Evolutionary conservation across 1,140 invertebrate genomes (phyloP), one percentile per base, ranked within the genome.

Genomic region (Listronotus bonariensis): DNA sequence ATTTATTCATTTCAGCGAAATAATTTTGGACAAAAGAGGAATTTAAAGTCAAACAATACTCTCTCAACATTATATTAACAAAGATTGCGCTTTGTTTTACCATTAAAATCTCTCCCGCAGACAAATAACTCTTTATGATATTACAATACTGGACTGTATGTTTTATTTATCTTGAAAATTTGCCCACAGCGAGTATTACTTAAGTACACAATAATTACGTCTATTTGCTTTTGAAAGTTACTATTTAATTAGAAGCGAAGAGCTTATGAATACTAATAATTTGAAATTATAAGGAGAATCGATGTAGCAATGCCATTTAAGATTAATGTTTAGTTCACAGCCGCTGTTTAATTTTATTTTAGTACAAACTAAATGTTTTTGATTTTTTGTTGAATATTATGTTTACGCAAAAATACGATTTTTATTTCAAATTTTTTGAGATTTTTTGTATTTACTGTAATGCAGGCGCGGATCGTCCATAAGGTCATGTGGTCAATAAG

Each of bases 131-230:
- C 15, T 11, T 46, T 46, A 14, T 6, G 43, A 10, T 46, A 26
- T 17, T 46, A 46, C 20, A 46, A n/a, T 26, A 26, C 15, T 10
- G 15, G 20, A 46, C n/a, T 18, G 15, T 26, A 17, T 26, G 43
- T 46, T 46, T 46, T 18, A 18, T 46, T 18, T 46, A 46, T 26
- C 20, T 26, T 46, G 43, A 26, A 46, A 46, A 18, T 46, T 46
- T 26, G 43, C 15, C 15, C 43, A 17, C 15, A 10, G 15, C 20
- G 43, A 46, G n/a, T 46, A 46, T 46, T 46, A 46, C 9, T 46
- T 46, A 46, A 46, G 43, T 14, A 46, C n/a, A 46, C 43, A 46
- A 46, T 46, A 46, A 46, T 46, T 18, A 46, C 43, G 15, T 10
- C 43, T 46, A n/a, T 46, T 46, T 46, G 43, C 43, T 26, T 17